phyloP scores from a whole-genome alignment of 2,113 vertebrate species.

The Gnathonemus echidnorhynchus region DNA sequence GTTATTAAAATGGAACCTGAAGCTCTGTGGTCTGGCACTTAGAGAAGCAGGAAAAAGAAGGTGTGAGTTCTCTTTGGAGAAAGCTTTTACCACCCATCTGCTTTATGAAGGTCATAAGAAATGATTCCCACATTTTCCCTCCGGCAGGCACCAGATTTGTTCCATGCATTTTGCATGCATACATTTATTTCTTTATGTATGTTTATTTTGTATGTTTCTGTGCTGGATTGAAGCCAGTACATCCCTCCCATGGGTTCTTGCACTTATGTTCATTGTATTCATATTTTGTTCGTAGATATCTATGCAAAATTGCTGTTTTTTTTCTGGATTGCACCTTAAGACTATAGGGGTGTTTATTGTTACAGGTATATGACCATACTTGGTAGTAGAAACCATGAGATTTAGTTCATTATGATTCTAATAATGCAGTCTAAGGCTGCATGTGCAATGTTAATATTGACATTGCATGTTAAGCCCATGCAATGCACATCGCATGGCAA shows the following conservation, averaged over 20 bases:
- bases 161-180: background rate
- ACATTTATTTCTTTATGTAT: background rate
- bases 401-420: no score
- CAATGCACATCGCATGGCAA: no score
- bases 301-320: background rate
- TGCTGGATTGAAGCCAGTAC: background rate
- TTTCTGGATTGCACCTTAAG: background rate
- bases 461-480: no score
- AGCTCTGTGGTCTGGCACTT: conserved; percentile 5
- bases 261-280: background rate
- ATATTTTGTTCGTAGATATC: background rate
- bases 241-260: background rate
- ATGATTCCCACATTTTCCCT: background rate
- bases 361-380: no score
- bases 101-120: background rate
- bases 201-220: background rate
- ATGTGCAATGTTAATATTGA: no score
- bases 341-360: no score
- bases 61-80: background rate
- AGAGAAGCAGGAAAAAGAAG: background rate
- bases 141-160: background rate
- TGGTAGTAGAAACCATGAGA: no score
- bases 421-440: no score
- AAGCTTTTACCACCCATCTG: background rate
- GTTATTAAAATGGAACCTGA: conserved; percentile 3